Percentiles rank a stretch among this genome's conserved stretches.
Conservation (phyloP, 2,888 invertebrate species). For the Stenichneumon culpator region DNA sequence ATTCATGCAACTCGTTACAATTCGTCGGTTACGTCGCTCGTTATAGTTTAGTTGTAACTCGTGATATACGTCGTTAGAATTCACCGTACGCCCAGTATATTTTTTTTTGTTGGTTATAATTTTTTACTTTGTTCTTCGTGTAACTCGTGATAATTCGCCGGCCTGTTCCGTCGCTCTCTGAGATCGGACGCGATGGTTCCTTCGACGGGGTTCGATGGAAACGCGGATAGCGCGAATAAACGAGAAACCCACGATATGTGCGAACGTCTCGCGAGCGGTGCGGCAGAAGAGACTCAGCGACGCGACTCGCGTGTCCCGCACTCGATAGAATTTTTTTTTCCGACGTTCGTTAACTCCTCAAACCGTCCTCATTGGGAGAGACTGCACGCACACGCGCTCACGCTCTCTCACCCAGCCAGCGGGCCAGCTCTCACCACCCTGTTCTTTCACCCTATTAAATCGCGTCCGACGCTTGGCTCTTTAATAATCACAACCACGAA, state of each 20-base stretch:
- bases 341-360: conserved; percentile 13
- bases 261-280: not conserved
- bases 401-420: conserved; percentile 42
- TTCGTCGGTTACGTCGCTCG: too few relatives aligned
- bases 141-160: conserved; percentile 39
- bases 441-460: conserved; percentile 55
- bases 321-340: conserved; percentile 10
- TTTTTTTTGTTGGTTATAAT: too few relatives aligned
- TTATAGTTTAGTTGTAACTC: too few relatives aligned
- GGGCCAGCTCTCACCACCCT: conserved; percentile 62
- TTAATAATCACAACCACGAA: conserved; percentile 74
- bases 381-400: conserved; percentile 20
- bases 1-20: too few relatives aligned
- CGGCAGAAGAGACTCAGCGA: not conserved
- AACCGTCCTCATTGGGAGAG: conserved; percentile 26
- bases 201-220: too few relatives aligned
- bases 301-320: conserved; percentile 1
- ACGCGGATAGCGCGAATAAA: too few relatives aligned
- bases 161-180: not conserved
- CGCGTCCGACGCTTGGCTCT: conserved; percentile 65
- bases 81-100: too few relatives aligned
- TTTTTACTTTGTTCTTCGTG: not conserved
- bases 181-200: too few relatives aligned
- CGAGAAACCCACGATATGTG: not conserved
- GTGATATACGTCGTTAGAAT: too few relatives aligned